Conservation (phyloP, 2,113 vertebrate genomes). For the Xenus cinereus region DNA sequence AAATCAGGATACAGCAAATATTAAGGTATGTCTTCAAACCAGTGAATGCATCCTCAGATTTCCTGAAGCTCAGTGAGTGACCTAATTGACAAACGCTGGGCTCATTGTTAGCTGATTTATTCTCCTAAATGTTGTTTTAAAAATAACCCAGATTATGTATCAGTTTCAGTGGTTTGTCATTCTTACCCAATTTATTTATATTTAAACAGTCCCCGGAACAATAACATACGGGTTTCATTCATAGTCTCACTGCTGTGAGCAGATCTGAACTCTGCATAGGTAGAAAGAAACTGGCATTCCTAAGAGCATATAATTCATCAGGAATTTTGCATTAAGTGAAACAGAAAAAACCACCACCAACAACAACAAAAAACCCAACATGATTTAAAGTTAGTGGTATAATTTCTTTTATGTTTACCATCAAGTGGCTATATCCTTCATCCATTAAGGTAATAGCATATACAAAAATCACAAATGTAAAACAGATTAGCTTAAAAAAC, state of each 20-base stretch:
- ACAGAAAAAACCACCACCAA: neutral
- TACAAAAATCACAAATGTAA: neutral
- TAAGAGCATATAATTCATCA: neutral
- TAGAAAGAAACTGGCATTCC: neutral
- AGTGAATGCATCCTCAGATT: neutral
- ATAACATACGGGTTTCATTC: neutral
- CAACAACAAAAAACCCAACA: too few relatives aligned
- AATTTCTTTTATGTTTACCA: neutral
- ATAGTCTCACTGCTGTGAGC: neutral
- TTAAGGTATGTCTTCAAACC: neutral
- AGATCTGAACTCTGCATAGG: neutral
- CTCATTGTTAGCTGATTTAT: neutral
- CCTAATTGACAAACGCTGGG: neutral
- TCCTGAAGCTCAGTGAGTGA: neutral
- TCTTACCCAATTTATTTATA: neutral
- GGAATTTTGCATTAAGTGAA: neutral
- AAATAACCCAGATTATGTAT: neutral
- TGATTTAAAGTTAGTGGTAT: neutral
- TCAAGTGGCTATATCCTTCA: neutral
- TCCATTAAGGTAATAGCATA: neutral
- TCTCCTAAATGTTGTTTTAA: neutral
- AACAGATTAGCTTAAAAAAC: neutral
- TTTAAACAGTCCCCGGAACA: neutral
- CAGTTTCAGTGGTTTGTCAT: neutral
- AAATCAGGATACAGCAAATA: neutral